These are phyloP conservation scores for Lycaon pictus DNA, from an alignment of 2,113 vertebrate species.

Conservation along the genomic window DNA sequence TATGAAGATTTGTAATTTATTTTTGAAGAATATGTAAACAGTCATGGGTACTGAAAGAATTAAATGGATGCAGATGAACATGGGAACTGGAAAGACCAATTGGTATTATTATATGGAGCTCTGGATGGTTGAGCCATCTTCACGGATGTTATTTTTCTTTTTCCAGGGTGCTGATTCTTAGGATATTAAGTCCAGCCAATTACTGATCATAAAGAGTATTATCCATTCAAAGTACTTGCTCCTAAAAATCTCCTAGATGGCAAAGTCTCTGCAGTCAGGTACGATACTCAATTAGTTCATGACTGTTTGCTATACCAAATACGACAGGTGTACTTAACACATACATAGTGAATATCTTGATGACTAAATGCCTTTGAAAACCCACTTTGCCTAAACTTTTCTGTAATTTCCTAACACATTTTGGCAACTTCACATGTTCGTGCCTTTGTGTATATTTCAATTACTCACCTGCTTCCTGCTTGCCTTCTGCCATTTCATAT, in stretches of 20 bases:
- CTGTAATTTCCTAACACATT: neutral
- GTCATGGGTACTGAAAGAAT: neutral
- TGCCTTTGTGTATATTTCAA: neutral
- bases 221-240: neutral
- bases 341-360: neutral
- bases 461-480: neutral
- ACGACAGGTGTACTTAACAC: neutral
- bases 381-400: neutral
- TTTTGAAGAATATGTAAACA: neutral
- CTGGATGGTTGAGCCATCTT: neutral
- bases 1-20: neutral
- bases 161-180: neutral
- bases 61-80: neutral
- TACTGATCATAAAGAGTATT: neutral
- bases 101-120: too few species aligned
- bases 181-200: neutral
- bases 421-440: neutral
- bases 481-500: neutral
- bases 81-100: neutral
- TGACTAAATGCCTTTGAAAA: neutral
- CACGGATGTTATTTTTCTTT: neutral
- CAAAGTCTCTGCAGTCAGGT: neutral
- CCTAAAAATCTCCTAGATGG: neutral
- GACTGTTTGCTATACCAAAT: neutral
- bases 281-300: neutral